Conservation (phyloP, 2,113 vertebrate genomes). For the Cebidichthys violaceus region DNA sequence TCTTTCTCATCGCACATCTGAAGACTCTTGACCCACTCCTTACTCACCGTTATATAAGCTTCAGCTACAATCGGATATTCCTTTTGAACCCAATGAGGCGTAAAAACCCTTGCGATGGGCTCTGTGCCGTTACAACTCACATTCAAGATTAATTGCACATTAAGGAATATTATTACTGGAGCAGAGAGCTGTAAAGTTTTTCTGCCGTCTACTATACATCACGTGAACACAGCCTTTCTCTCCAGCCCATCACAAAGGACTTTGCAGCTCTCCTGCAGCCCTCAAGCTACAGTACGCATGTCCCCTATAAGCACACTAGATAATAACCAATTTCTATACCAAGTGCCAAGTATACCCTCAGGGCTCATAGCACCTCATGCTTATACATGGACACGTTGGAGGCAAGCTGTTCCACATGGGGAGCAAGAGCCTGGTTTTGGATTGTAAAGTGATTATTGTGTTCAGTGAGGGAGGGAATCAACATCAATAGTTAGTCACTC, state of each 20-base stretch:
- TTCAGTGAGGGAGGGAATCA: slow-evolving; percentile 16
- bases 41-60: slow-evolving; percentile 17
- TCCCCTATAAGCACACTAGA: slow-evolving; percentile 37
- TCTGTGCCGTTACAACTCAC: slow-evolving; percentile 29
- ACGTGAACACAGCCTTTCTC: slow-evolving; percentile 14
- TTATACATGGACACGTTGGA: slow-evolving; percentile 13
- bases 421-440: slow-evolving; percentile 9
- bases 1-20: slow-evolving; percentile 8
- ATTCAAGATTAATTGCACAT: slow-evolving; percentile 55
- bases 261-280: slow-evolving; percentile 25
- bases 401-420: background rate
- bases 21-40: background rate
- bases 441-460: slow-evolving; percentile 47
- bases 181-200: slow-evolving; percentile 38
- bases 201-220: slow-evolving; percentile 51
- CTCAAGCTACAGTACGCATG: slow-evolving; percentile 50
- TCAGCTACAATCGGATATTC: slow-evolving; percentile 19
- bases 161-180: slow-evolving; percentile 63
- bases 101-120: slow-evolving; percentile 32
- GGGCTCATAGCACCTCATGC: slow-evolving; percentile 14
- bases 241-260: slow-evolving; percentile 31
- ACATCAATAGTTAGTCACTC: slow-evolving; percentile 54
- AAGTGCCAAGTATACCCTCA: slow-evolving; percentile 9
- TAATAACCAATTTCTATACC: slow-evolving; percentile 61
- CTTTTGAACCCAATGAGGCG: slow-evolving; percentile 43